These are phyloP conservation scores for Mamestra configurata DNA, from an alignment of 1,140 invertebrate species.

Conservation along the genomic window DNA sequence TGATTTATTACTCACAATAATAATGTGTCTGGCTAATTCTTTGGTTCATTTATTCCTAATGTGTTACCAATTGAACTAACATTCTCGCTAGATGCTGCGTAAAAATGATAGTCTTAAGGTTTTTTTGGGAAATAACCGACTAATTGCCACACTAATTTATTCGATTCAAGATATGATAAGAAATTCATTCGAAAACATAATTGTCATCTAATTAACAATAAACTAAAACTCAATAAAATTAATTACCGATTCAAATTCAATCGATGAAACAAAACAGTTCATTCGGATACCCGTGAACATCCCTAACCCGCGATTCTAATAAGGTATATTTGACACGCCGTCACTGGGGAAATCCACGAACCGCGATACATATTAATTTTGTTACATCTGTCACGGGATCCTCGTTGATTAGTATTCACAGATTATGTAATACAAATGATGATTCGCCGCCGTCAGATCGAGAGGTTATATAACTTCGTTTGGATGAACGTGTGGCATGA, in stretches of 20 bases:
- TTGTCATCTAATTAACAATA: too few relatives aligned
- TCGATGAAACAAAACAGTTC: neutral
- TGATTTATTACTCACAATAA: neutral
- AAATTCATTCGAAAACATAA: too few relatives aligned
- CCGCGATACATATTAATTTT: slow-evolving; percentile 55
- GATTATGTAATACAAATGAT: slow-evolving; percentile 36
- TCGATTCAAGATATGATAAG: too few relatives aligned
- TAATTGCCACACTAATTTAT: too few relatives aligned
- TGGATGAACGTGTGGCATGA: neutral
- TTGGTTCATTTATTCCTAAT: neutral
- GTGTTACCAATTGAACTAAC: too few relatives aligned
- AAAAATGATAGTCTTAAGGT: too few relatives aligned
- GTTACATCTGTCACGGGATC: slow-evolving; percentile 48
- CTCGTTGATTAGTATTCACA: slow-evolving; percentile 46
- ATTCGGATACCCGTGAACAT: neutral
- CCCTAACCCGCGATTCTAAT: slow-evolving; percentile 31
- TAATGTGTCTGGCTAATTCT: neutral
- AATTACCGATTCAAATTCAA: too few relatives aligned
- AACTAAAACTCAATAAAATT: too few relatives aligned
- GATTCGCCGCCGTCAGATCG: slow-evolving; percentile 16
- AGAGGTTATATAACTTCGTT: slow-evolving; percentile 9
- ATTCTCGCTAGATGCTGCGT: too few relatives aligned
- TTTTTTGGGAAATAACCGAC: too few relatives aligned
- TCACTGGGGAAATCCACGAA: slow-evolving; percentile 51
- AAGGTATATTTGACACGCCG: slow-evolving; percentile 45